A percentile compares a stretch with the other conserved stretches of the same genome.
Evolutionary conservation across 1,140 invertebrate species (phyloP).

Genomic region (Panagrolaimus sp.): DNA sequence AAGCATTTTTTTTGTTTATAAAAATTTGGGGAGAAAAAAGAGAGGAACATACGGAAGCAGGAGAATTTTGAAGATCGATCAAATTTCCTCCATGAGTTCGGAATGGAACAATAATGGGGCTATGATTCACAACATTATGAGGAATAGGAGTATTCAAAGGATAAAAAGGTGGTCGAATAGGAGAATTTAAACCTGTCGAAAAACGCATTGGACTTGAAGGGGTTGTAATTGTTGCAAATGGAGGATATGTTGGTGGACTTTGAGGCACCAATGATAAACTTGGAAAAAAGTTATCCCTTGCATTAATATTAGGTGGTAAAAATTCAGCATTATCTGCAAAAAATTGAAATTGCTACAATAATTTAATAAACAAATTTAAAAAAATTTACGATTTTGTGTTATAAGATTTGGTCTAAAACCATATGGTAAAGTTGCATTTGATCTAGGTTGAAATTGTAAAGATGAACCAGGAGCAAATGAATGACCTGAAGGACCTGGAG

Average conservation of each 20-base stretch:
- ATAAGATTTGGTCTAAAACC: slow-evolving; percentile 1
- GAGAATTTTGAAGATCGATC: background rate
- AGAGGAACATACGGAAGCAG: background rate
- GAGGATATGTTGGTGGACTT: background rate
- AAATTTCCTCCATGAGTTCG: background rate
- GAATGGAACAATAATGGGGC: background rate
- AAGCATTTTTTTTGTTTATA: too few relatives aligned
- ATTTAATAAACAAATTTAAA: background rate
- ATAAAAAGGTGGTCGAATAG: background rate
- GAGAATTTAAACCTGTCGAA: background rate
- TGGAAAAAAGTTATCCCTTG: too few relatives aligned
- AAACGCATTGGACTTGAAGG: background rate
- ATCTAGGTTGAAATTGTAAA: slow-evolving; percentile 12
- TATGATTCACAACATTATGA: background rate
- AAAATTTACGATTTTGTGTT: background rate
- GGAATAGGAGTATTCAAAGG: background rate
- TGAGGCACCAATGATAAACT: background rate
- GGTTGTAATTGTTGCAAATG: background rate
- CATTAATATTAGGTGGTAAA: too few relatives aligned
- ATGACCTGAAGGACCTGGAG: background rate
- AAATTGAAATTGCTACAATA: slow-evolving; percentile 8
- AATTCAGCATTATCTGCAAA: background rate
- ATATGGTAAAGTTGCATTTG: background rate
- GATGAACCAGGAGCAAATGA: slow-evolving; percentile 11
- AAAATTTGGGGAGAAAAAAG: background rate